Evolutionary conservation across 2,113 vertebrate genomes (phyloP).

Genomic region (Speoplatyrhinus poulsoni): DNA sequence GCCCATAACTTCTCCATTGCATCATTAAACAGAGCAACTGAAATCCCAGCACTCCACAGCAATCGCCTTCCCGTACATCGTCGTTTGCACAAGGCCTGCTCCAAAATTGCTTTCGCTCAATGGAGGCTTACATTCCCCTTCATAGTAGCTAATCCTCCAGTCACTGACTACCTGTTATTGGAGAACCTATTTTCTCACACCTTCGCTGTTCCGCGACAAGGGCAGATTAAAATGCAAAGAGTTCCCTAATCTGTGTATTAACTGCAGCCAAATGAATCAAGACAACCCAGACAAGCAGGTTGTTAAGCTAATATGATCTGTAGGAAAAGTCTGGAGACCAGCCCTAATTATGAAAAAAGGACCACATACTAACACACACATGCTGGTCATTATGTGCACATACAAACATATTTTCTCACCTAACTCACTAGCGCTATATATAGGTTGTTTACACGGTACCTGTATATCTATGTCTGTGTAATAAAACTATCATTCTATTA

Average conservation of each 20-base stretch:
- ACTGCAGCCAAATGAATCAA: conserved; percentile 62
- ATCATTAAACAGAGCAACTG: not conserved
- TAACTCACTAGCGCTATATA: not conserved
- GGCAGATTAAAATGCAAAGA: conserved; percentile 59
- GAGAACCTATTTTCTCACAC: conserved; percentile 56
- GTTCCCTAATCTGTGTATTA: conserved; percentile 68
- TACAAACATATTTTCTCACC: not conserved
- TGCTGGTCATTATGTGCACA: not conserved
- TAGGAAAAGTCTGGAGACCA: conserved; percentile 31
- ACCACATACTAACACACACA: conserved; percentile 23
- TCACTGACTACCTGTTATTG: conserved; percentile 36
- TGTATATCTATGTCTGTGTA: not conserved
- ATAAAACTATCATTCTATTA: not conserved
- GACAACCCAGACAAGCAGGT: conserved; percentile 43
- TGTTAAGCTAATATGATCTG: conserved; percentile 55
- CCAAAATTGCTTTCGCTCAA: conserved; percentile 31
- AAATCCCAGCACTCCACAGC: not conserved
- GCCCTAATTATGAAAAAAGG: conserved; percentile 50
- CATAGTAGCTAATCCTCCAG: conserved; percentile 51
- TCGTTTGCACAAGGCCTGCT: conserved; percentile 27
- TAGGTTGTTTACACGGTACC: not conserved
- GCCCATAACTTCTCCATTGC: not conserved
- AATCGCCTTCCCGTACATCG: not conserved
- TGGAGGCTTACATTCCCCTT: conserved; percentile 50
- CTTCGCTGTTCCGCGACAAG: conserved; percentile 18